phyloP scores from a whole-genome alignment of 2,888 invertebrate species.

The Melanchra persicariae region DNA sequence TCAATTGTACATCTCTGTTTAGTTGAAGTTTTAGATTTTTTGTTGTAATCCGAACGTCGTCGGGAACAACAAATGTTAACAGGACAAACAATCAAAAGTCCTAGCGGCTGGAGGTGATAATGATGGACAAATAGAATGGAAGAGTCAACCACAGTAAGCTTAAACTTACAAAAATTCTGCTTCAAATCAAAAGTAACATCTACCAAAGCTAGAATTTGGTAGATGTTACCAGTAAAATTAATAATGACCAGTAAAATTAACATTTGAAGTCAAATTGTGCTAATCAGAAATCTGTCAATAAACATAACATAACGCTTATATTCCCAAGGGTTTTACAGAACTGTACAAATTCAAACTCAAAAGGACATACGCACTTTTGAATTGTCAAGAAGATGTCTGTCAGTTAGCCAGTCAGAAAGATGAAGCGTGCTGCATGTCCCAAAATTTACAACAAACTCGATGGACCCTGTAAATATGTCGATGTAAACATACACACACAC shows the following conservation, averaged over 20 bases:
- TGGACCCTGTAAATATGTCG: no score
- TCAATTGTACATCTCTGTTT: constrained; percentile 19
- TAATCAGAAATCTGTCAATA: no score
- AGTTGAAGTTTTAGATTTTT: constrained; percentile 8
- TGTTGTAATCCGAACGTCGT: not conserved
- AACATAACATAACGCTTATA: no score
- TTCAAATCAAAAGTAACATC: not conserved
- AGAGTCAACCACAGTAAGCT: not conserved
- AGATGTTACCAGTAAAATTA: not conserved
- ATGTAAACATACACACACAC: no score
- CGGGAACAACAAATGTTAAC: not conserved
- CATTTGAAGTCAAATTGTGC: not conserved
- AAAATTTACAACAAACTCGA: no score
- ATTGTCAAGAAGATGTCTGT: no score
- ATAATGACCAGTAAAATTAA: not conserved
- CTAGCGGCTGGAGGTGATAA: no score
- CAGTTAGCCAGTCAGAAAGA: no score
- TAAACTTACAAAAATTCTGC: not conserved
- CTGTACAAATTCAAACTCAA: no score
- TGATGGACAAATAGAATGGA: not conserved
- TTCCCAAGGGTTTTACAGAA: no score
- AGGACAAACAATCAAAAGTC: not conserved
- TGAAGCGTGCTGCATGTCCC: no score
- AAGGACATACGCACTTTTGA: no score
- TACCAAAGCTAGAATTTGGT: not conserved